Base-by-base conservation (phyloP, 64 coral and sea anemone species). In the Montipora foliosa region DNA sequence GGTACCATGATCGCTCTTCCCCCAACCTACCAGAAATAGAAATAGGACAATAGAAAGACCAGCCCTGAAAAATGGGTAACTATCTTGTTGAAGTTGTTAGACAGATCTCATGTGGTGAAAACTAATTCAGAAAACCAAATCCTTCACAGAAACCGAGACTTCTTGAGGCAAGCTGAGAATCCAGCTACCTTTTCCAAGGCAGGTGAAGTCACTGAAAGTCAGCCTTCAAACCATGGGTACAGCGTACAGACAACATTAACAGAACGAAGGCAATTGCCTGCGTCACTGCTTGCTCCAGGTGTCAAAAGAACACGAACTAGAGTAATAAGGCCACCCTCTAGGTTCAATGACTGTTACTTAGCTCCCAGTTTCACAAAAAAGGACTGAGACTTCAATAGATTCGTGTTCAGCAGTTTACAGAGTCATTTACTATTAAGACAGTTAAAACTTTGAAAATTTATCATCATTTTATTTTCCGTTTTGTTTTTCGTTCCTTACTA, bases 21-120 rank as follows among this genome's bases (percentile, higher is more conserved):
- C 24, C 13, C 13, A 66, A 4, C 59, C 64, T 94, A 80, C 92
- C 87, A 59, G 92, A 89, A 29, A 22, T 94, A 61, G 77, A 94
- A 55, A 89, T 84, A 77, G 78, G 93, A 89, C 87, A 94, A 75
- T 79, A 75, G 82, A 84, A 87, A 47, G 84, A 71, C 53, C 75
- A 89, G 24, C 50, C 70, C 14, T 94, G 93, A 79, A 87, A 81
- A 57, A 89, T 19, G 52, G 93, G 87, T 61, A 83, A 64, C 86
- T 94, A 68, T 84, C 49, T 89, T 49, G 49, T n/a, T 90, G 79
- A 89, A 94, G 81, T 70, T 94, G 15, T 94, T 87, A 13, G 87
- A 94, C 79, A 80, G 87, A 16, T 94, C 93, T 60, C 90, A 94
- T 89, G 13, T 89, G 69, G 87, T 94, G 78, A 51, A 53, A 5